Evolutionary conservation across 1,140 invertebrate species (phyloP), one percentile per base, ranked within the genome.

Genomic region (Glomeris maerens): DNA sequence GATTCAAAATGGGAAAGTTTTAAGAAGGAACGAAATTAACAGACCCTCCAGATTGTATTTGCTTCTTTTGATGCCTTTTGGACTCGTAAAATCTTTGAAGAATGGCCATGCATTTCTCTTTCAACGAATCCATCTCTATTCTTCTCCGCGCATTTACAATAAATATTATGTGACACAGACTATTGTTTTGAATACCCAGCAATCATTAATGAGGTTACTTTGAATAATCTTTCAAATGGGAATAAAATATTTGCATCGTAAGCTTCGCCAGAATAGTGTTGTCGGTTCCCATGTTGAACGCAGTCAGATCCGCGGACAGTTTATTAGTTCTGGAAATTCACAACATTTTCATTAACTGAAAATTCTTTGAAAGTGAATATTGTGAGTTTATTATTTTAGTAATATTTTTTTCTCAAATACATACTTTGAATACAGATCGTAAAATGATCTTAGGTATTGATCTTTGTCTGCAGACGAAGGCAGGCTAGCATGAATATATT

Each of bases 41-140:
- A 66, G 68, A 81, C 77, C 78, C 74, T 61, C 74, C 78, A 48
- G 72, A 71, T 57, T 78, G 78, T 27, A 83, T 78, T 59, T 84
- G 84, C 61, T 89, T 90, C 65, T 97, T 97, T 57, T 92, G 83
- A 66, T 98, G 94, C 61, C 88, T 86, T 65, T 94, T 92, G 3
- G 81, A 83, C 45, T 89, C 81, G 66, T 98, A 98, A 64, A 92
- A 98, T 36, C 78, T 76, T 40, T 84, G 78, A 22, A 97, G 71
- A 48, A 87, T 77, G 2, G 69, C 65, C 2, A 78, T 69, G 55
- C 78, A 85, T 60, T 81, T 80, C 45, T 86, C 78, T 57, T 79
- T 77, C 3, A 94, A 67, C 58, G 77, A 84, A 60, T 79, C 78
- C 1, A 77, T 74, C 72, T 94, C 89, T 39, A 79, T 69, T 50